Percentiles rank a stretch among this genome's conserved stretches.
Evolutionary conservation across 1,140 invertebrate genomes (phyloP).

Genomic region (Lycorma delicatula): DNA sequence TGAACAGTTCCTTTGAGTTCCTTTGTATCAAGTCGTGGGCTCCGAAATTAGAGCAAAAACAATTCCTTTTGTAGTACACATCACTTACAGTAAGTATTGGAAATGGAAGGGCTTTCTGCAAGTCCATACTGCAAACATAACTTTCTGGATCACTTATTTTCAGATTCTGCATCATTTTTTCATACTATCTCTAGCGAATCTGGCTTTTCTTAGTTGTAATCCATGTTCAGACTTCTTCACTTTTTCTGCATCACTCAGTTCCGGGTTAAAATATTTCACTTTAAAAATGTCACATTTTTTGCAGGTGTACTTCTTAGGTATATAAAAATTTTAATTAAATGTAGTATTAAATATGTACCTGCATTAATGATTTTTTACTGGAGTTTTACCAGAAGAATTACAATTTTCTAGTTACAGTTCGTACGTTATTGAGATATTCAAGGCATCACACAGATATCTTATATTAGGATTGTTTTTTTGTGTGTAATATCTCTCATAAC

Average conservation of each 20-base stretch:
- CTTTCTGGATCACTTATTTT: too few species aligned
- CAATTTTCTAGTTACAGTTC: slow-evolving; percentile 5
- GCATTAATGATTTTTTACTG: slow-evolving; percentile 5
- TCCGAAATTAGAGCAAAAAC: too few species aligned
- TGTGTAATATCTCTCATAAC: slow-evolving; percentile 8
- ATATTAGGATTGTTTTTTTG: neutral
- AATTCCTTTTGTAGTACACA: too few species aligned
- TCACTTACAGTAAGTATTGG: too few species aligned
- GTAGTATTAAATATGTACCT: slow-evolving; percentile 7
- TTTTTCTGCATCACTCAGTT: neutral
- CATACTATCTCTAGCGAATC: neutral
- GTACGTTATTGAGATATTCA: slow-evolving; percentile 2
- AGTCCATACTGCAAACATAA: too few species aligned
- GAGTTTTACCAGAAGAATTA: neutral
- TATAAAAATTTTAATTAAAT: slow-evolving; percentile 1
- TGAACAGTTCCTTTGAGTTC: too few species aligned
- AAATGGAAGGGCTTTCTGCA: too few species aligned
- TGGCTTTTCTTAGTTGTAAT: neutral
- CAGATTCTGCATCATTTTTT: too few species aligned
- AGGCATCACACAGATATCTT: slow-evolving; percentile 6
- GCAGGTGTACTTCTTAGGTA: slow-evolving; percentile 4
- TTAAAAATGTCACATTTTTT: slow-evolving; percentile 5
- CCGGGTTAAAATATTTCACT: neutral
- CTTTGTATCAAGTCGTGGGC: too few species aligned
- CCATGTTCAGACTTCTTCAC: neutral